A percentile compares a stretch with the other conserved stretches of the same genome.
These are phyloP conservation scores for Rallus crepitans DNA, from an alignment of 2,797 vertebrate genomes.

Conservation along the genomic window DNA sequence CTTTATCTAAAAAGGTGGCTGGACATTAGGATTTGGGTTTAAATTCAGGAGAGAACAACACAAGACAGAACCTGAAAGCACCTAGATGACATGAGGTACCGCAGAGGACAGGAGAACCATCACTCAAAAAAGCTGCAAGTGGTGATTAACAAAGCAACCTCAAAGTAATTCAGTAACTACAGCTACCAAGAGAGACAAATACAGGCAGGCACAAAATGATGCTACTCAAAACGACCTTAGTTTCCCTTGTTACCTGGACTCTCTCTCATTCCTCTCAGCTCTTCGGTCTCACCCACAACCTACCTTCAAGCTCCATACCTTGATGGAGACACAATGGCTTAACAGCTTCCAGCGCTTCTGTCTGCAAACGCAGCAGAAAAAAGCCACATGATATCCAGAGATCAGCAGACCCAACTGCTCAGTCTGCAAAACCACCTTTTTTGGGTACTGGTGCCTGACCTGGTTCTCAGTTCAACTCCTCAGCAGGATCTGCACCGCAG, in stretches of 20 bases:
- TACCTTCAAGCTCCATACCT: neutral
- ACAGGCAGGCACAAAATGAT: neutral
- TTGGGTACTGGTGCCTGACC: neutral
- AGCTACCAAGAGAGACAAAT: neutral
- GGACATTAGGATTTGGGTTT: neutral
- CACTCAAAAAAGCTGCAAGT: neutral
- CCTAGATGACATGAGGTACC: neutral
- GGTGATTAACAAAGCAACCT: neutral
- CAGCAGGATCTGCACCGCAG: neutral
- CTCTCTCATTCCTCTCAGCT: neutral
- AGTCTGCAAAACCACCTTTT: neutral
- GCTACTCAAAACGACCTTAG: neutral
- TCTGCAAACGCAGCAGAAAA: neutral
- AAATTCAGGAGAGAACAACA: neutral
- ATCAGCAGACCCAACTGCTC: neutral
- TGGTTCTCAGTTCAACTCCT: neutral
- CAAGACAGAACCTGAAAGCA: constrained; percentile 1
- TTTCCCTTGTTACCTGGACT: neutral
- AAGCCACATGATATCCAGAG: neutral
- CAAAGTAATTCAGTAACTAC: neutral
- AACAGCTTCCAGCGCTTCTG: neutral
- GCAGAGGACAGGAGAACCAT: neutral
- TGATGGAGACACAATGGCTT: neutral
- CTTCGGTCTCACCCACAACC: neutral
- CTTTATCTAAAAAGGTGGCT: neutral